Evolutionary conservation across 2,888 invertebrate genomes (phyloP).

Genomic region (Litoditis marina): DNA sequence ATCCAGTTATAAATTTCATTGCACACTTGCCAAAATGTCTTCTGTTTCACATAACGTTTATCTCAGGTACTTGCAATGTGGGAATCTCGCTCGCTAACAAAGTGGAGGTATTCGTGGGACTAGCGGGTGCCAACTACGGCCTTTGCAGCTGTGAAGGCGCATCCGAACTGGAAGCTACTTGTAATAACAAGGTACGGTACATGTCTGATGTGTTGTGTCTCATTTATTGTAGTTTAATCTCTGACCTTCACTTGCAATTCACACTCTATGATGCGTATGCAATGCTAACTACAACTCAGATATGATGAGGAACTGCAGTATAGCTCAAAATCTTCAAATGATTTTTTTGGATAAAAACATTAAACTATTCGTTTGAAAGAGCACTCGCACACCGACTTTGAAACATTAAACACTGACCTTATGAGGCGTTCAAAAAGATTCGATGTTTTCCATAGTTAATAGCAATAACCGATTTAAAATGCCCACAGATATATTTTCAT

Average conservation of each 20-base stretch:
- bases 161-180: conserved; percentile 41
- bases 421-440: background rate
- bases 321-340: background rate
- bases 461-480: background rate
- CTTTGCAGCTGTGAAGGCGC: conserved; percentile 50
- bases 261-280: no score
- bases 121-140: conserved; percentile 56
- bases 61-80: conserved; percentile 36
- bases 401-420: background rate
- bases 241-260: no score
- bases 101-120: conserved; percentile 51
- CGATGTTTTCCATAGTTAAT: no score
- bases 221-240: no score
- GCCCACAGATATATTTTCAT: no score
- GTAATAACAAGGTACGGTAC: conserved; percentile 33
- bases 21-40: background rate
- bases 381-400: background rate
- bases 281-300: no score
- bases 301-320: background rate
- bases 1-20: no score
- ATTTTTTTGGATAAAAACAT: background rate
- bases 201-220: no score
- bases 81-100: conserved; percentile 38
- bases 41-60: background rate
- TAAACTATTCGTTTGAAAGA: background rate